Base-by-base conservation (phyloP, 1,140 invertebrate genomes). In the Megathymus violae region DNA sequence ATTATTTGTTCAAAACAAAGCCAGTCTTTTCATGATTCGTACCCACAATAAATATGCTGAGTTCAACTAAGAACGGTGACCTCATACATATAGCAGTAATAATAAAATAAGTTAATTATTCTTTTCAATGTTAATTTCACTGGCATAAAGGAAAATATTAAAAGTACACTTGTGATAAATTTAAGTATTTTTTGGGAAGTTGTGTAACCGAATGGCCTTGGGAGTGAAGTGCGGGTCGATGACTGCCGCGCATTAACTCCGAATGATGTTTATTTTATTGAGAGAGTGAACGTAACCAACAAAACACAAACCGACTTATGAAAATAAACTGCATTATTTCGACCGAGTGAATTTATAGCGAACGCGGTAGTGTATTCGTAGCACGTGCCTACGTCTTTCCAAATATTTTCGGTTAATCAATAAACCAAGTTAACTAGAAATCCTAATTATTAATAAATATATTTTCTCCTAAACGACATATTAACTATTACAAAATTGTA, bases 191-290 rank as follows among this genome's bases (percentile, higher is more conserved):
- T 79, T 65, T 79, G 71, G 63, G 48, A 50, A 78, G 81, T 84
- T 82, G 82, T 83, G 74, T 82, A 87, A 88, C 82, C 73, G 74
- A 76, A 69, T 85, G 82, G 83, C 85, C 84, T 89, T 85, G 82
- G 60, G 69, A 65, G 60, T 60, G 51, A 61, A 59, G 63, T 46
- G 61, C 65, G 66, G 85, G 85, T 89, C 85, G 77, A 82, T 88
- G 87, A 85, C 87, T 80, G 71, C 80, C 22, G 50, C 62, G 64
- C 64, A 67, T 67, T 71, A 59, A 70, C 67, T 63, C 64, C 71
- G 70, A 75, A 83, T 76, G 78, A 71, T 89, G 78, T 87, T 87
- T 86, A 81, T 78, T 77, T 84, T 81, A 84, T 80, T 76, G 79
- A 70, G 71, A 58, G 69, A 80, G 77, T 73, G 76, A 76, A 69